Evolutionary conservation across 2,888 invertebrate genomes (phyloP).

Genomic region (Anticlea derivata): DNA sequence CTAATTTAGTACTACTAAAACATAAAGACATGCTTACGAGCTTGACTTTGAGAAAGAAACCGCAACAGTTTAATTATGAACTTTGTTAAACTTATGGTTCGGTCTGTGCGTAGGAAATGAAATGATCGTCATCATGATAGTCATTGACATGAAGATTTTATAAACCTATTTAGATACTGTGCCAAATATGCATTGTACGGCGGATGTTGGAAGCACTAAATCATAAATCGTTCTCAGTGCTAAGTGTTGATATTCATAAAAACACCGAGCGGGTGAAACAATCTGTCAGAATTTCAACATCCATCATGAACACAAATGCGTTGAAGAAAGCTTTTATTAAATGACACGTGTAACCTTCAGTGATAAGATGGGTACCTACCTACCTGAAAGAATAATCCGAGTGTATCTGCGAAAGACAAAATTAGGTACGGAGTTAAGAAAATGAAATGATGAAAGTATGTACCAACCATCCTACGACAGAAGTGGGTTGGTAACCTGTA

Average conservation of each 20-base stretch:
- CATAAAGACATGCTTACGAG: too few species aligned
- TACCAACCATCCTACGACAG: too few species aligned
- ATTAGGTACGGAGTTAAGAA: neutral
- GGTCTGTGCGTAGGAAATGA: too few species aligned
- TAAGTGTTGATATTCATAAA: slow-evolving; percentile 2
- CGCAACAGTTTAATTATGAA: too few species aligned
- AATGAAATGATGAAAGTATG: neutral
- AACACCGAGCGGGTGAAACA: neutral
- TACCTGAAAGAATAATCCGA: slow-evolving; percentile 1
- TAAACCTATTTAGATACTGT: slow-evolving; percentile 1
- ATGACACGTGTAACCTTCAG: slow-evolving; percentile 12
- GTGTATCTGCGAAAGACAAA: neutral
- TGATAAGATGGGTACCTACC: neutral
- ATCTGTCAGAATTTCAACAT: slow-evolving; percentile 8
- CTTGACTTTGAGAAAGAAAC: too few species aligned
- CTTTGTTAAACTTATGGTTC: too few species aligned
- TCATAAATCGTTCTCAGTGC: slow-evolving; percentile 17
- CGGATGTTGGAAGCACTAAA: slow-evolving; percentile 26
- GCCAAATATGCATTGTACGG: slow-evolving; percentile 21
- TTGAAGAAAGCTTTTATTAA: slow-evolving; percentile 9
- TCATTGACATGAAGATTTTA: too few species aligned
- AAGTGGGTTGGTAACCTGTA: too few species aligned
- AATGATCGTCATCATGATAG: too few species aligned
- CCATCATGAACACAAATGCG: slow-evolving; percentile 3
- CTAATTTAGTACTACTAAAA: too few species aligned